Evolutionary conservation across 2,797 vertebrate genomes (phyloP).

Genomic region (Cynodonichthys magdalenae): DNA sequence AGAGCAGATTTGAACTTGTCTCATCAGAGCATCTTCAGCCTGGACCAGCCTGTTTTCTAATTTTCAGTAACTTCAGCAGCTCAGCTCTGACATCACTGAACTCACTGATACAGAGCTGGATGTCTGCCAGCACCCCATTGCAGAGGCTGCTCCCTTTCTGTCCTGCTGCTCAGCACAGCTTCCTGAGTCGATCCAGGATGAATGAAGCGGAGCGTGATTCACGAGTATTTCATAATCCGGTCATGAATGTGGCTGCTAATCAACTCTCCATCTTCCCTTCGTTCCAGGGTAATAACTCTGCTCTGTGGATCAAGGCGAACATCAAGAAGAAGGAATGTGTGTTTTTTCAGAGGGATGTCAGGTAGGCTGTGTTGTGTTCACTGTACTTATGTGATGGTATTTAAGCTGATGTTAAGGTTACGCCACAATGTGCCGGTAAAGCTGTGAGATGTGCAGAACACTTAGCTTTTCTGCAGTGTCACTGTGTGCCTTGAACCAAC

Average conservation of each 20-base stretch:
- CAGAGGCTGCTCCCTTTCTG: constrained; percentile 34
- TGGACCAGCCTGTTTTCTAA: background rate
- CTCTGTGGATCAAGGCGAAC: constrained; percentile 85
- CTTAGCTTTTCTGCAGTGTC: background rate
- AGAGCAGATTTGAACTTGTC: background rate
- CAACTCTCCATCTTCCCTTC: constrained; percentile 54
- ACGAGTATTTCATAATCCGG: constrained; percentile 20
- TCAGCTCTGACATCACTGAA: constrained; percentile 37
- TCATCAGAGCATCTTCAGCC: constrained; percentile 19
- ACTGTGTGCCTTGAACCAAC: background rate
- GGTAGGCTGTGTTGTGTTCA: constrained; percentile 57
- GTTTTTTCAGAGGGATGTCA: constrained; percentile 77
- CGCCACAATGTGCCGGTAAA: background rate
- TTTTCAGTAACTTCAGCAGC: background rate
- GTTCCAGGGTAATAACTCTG: constrained; percentile 69
- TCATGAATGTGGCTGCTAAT: constrained; percentile 19
- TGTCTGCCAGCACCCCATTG: constrained; percentile 37
- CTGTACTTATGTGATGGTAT: background rate
- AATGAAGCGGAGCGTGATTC: constrained; percentile 18
- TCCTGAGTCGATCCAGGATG: constrained; percentile 31
- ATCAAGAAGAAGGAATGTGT: constrained; percentile 89
- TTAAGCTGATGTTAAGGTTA: constrained; percentile 9
- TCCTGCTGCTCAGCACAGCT: background rate
- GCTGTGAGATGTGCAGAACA: background rate
- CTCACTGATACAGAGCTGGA: constrained; percentile 61